These are phyloP conservation scores for Sus scrofa DNA, from an alignment of 2,113 vertebrate species.

Conservation along the genomic window DNA sequence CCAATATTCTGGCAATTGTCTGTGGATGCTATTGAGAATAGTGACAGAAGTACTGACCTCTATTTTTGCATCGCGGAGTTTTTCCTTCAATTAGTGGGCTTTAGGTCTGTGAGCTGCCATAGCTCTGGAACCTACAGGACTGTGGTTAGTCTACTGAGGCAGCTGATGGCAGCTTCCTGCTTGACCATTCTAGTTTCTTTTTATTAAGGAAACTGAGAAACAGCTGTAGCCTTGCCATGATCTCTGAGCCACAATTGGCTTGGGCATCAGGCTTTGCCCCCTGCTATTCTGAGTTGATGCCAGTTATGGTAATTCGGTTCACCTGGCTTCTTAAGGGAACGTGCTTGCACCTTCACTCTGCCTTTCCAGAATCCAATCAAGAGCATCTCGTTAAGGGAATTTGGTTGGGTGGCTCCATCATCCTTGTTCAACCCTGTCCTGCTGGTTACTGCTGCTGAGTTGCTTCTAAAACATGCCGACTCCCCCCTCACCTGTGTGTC, in stretches of 20 bases:
- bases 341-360: too few species aligned
- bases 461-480: not conserved
- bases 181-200: not conserved
- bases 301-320: not conserved
- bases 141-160: too few species aligned
- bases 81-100: not conserved
- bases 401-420: too few species aligned
- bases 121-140: not conserved
- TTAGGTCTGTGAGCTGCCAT: not conserved
- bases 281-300: accelerated
- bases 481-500: accelerated
- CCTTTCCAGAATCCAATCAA: not conserved
- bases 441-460: not conserved
- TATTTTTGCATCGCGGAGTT: not conserved
- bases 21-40: too few species aligned
- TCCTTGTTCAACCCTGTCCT: not conserved
- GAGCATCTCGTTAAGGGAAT: not conserved
- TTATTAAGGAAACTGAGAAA: not conserved
- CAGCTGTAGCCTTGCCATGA: not conserved
- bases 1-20: not conserved
- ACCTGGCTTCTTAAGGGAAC: not conserved
- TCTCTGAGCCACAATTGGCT: not conserved
- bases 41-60: too few species aligned
- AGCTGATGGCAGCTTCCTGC: not conserved
- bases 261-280: not conserved